Evolutionary conservation across 2,888 invertebrate species (phyloP).

Genomic region (Spialia ferax): DNA sequence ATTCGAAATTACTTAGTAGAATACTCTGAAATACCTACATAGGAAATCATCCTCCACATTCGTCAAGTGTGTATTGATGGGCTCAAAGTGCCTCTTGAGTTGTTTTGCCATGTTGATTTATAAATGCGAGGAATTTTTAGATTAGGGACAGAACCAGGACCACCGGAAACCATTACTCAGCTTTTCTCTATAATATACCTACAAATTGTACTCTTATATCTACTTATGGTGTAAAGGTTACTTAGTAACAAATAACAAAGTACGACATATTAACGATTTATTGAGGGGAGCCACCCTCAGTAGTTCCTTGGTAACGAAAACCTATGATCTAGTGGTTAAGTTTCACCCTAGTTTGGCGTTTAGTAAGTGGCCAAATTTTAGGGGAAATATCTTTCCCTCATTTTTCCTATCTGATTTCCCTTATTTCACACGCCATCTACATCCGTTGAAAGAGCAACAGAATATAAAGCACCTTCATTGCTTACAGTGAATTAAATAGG

Average conservation of each 20-base stretch:
- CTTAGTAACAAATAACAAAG: slow-evolving; percentile 45
- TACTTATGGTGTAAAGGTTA: slow-evolving; percentile 33
- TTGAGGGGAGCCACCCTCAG: slow-evolving; percentile 41
- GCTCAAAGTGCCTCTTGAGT: no score
- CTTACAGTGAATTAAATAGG: no score
- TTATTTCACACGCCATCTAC: not conserved
- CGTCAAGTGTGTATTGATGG: no score
- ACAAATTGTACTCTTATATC: no score
- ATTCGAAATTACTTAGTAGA: no score
- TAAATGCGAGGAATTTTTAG: no score
- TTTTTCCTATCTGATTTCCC: not conserved
- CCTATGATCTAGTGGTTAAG: slow-evolving; percentile 58
- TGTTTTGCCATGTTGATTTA: no score
- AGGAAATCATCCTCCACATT: no score
- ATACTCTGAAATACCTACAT: no score
- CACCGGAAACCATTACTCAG: no score
- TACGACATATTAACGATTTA: slow-evolving; percentile 47
- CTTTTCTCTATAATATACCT: no score
- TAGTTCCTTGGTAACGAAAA: slow-evolving; percentile 50
- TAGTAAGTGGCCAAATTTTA: slow-evolving; percentile 13
- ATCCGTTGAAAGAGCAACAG: not conserved
- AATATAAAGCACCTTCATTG: not conserved
- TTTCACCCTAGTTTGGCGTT: slow-evolving; percentile 48
- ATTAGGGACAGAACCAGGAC: no score
- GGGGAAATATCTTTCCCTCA: not conserved